Evolutionary conservation across 2,797 vertebrate genomes (phyloP), one percentile per base, ranked within the genome.

Genomic region (Nannoperca australis): DNA sequence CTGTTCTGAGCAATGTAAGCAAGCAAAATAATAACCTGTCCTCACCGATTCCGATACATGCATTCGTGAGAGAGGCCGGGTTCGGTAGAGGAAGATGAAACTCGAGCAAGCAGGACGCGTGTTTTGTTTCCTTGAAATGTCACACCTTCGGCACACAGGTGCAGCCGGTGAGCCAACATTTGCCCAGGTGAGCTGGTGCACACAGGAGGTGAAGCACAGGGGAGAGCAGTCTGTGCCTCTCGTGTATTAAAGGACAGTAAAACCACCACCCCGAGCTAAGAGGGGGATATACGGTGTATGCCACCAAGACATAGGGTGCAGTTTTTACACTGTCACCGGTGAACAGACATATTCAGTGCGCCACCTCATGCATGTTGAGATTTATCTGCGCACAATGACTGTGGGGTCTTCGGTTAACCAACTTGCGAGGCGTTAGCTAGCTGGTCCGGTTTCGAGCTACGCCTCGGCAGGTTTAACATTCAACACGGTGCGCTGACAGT

Each of bases 141-240:
- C 88, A 91, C 93, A 81, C 92, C 93, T 92, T 93, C 14, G 45
- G 34, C 71, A 92, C 70, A 93, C 82, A 89, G 55, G 74, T 79
- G 67, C 49, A 69, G 30, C 72, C 58, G 45, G 64, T 2, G 5
- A 38, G n/a, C 22, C 53, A 68, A 66, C 44, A 68, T 65, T 12
- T 66, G 20, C 12, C 65, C 38, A 63, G 22, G 27, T 56, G 2
- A 42, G 45, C 13, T 27, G 1, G 2, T 18, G 20, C 6, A 44
- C 3, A 61, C 0, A 10, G n/a, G 11, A 59, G n/a, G 3, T 8
- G 7, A 75, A 55, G 9, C 14, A 58, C 10, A 58, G 9, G 13
- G 2, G 4, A 5, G 1, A 36, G 14, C 3, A 18, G 14, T 10
- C 6, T 17, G 4, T n/a, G 4, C 7, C 14, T 4, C 9, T 15